A percentile compares a stretch with the other conserved stretches of the same genome.
Evolutionary conservation across 2,888 invertebrate genomes (phyloP).

Genomic region (Eumerus sabulonum): DNA sequence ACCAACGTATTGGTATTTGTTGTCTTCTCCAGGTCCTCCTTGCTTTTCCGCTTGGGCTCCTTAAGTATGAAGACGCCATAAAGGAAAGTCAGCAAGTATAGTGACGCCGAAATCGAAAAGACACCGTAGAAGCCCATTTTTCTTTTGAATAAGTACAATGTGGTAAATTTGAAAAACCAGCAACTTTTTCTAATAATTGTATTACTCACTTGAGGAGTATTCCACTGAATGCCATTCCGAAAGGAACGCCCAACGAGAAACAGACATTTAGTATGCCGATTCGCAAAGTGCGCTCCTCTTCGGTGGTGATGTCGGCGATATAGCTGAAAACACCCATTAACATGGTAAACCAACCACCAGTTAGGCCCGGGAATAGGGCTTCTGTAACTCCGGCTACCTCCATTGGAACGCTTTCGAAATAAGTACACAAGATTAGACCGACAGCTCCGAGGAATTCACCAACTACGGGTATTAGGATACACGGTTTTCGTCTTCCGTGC

Average conservation of each 20-base stretch:
- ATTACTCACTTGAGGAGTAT: conserved; percentile 82
- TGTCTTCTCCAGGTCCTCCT: conserved; percentile 71
- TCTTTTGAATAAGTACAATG: conserved; percentile 70
- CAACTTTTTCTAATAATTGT: neutral
- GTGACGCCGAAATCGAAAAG: conserved; percentile 86
- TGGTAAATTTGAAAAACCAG: too few species aligned
- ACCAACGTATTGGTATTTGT: conserved; percentile 73
- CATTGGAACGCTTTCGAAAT: conserved; percentile 88
- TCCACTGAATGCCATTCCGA: conserved; percentile 93
- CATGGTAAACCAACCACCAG: conserved; percentile 93
- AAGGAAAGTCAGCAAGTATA: conserved; percentile 87
- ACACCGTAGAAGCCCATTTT: conserved; percentile 91
- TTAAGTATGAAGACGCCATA: conserved; percentile 87
- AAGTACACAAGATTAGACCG: conserved; percentile 88
- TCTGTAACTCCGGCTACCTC: conserved; percentile 90
- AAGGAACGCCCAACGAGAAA: conserved; percentile 91
- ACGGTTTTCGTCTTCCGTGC: conserved; percentile 81
- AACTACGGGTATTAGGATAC: conserved; percentile 89
- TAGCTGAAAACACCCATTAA: conserved; percentile 95
- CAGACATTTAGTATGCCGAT: conserved; percentile 94
- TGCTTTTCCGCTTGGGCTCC: conserved; percentile 80
- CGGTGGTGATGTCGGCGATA: conserved; percentile 91
- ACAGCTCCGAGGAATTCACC: conserved; percentile 90
- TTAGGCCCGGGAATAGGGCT: conserved; percentile 89
- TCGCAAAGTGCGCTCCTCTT: conserved; percentile 89